Evolutionary conservation across 2,888 invertebrate species (phyloP), one percentile per base, ranked within the genome.

Genomic region (Amitus sp.): DNA sequence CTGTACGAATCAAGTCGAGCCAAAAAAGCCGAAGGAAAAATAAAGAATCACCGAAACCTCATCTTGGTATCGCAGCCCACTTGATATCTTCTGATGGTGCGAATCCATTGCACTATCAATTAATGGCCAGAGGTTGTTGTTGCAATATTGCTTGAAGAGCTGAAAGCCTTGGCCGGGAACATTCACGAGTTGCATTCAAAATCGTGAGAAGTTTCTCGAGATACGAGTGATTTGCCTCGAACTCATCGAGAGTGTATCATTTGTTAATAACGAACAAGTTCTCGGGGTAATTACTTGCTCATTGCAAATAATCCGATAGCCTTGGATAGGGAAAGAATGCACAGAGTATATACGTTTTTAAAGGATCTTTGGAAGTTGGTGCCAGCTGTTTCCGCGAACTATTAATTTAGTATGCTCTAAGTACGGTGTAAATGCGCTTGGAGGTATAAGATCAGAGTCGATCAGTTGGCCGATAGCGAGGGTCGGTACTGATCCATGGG

Each of bases 391-490:
- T 68, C 68, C 71, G 62, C 69, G 72, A 73, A 73, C 77, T 79
- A 79, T 78, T 79, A 79, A 79, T 79, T 79, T 79, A 76, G 74
- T 73, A 72, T 68, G 66, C 66, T 69, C 73, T 79, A 79, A 79
- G 78, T 79, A 77, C 74, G 77, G 78, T 79, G 76, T 75, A 72
- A 76, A 76, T 71, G 71, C 71, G 76, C 77, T 76, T 62, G 66
- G 68, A 76, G 77, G 73, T 74, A 77, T 71, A 70, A 75, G 71
- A 73, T 72, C 63, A 54, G n/a, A 60, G 65, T 37, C 60, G 67
- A 69, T 69, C 62, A 56, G 65, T 59, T 53, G 55, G 65, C 66
- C 65, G 68, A 66, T 65, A 68, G 55, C 62, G 70, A 68, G 68
- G 69, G 68, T 72, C 71, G 74, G 74, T 74, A 68, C 60, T 66